Conservation (phyloP, 1,140 invertebrate species). For the Sycobia sp. region DNA sequence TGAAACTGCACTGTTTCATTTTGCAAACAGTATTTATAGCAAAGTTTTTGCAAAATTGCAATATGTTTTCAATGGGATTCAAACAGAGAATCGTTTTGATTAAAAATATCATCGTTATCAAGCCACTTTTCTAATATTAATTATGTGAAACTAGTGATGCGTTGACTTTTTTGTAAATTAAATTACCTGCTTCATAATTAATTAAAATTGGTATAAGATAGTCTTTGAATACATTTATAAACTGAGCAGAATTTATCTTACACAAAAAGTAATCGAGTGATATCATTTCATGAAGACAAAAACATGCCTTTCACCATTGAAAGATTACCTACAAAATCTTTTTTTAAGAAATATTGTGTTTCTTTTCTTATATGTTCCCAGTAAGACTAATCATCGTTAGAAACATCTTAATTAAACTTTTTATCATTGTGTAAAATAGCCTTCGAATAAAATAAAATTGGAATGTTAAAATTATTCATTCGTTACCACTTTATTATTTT, state of each 20-base stretch:
- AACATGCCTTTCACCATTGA: background rate
- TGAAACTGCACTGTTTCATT: background rate
- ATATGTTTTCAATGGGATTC: background rate
- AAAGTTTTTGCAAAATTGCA: background rate
- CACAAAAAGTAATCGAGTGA: background rate
- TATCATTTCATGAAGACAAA: too few species aligned
- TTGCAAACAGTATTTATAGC: background rate
- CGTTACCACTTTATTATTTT: too few species aligned
- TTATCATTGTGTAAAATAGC: background rate
- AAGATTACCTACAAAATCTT: background rate
- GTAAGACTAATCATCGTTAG: background rate
- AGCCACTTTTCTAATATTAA: background rate
- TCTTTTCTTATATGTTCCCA: background rate
- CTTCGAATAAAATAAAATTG: background rate
- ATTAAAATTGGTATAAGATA: too few species aligned
- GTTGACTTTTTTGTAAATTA: background rate
- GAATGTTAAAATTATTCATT: too few species aligned
- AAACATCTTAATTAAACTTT: background rate
- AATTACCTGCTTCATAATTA: background rate
- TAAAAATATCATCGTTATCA: background rate
- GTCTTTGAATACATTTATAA: background rate
- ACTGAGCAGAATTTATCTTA: background rate
- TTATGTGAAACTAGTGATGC: background rate
- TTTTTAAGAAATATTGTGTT: background rate
- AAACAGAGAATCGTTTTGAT: background rate